A percentile compares a stretch with the other conserved stretches of the same genome.
Conservation (phyloP, 1,140 invertebrate species). For the Philopotamus ludificatus region DNA sequence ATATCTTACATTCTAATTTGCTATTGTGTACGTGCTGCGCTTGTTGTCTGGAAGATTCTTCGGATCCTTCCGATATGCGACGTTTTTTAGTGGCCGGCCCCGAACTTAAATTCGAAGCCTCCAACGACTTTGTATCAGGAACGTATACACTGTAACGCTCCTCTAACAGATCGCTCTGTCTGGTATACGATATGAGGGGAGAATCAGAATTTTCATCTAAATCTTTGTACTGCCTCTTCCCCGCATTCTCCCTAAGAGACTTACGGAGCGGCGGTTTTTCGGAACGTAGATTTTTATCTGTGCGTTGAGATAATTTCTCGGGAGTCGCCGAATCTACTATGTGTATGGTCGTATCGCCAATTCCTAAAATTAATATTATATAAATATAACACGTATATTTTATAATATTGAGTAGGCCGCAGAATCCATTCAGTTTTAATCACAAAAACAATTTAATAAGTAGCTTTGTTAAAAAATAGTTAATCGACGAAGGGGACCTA, state of each 20-base stretch:
- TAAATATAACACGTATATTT: no score
- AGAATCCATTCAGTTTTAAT: no score
- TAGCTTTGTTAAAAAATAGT: no score
- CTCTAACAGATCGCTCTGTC: slow-evolving; percentile 25
- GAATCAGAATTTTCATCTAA: slow-evolving; percentile 34
- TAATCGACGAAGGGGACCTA: no score
- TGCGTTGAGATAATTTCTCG: no score
- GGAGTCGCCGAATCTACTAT: no score
- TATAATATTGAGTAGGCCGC: no score
- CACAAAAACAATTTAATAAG: no score
- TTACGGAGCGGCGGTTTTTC: slow-evolving; percentile 34
- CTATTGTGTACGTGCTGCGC: slow-evolving; percentile 44
- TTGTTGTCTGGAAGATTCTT: slow-evolving; percentile 43
- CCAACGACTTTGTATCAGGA: slow-evolving; percentile 23
- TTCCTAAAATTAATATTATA: no score
- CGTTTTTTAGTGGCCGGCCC: slow-evolving; percentile 18
- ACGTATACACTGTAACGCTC: slow-evolving; percentile 38
- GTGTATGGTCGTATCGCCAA: no score
- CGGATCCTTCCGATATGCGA: slow-evolving; percentile 18
- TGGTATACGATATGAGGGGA: neutral
- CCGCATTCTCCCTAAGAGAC: slow-evolving; percentile 17
- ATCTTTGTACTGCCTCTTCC: slow-evolving; percentile 43
- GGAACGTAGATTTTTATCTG: neutral
- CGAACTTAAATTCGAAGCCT: slow-evolving; percentile 9
- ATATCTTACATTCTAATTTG: slow-evolving; percentile 46